A percentile compares a stretch with the other conserved stretches of the same genome.
Evolutionary conservation across 2,888 invertebrate genomes (phyloP).

Genomic region (Rhodophaea formosa): DNA sequence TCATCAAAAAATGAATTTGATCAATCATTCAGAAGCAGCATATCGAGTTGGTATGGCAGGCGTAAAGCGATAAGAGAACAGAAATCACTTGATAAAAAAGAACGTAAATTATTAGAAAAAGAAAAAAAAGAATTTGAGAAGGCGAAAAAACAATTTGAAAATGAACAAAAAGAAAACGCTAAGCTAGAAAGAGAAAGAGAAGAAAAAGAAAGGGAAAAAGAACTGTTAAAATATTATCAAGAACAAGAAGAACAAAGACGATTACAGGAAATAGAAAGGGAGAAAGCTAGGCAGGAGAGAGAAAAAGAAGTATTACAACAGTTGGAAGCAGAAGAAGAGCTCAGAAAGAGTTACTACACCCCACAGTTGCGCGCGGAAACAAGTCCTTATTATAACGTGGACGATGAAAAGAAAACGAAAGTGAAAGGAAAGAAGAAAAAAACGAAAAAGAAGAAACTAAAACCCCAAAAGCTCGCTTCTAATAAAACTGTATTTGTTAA

Average conservation of each 20-base stretch:
- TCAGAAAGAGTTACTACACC: not conserved
- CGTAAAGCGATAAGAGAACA: conserved; percentile 1
- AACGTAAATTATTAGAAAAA: not conserved
- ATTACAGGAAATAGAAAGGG: not conserved
- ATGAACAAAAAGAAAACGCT: not conserved
- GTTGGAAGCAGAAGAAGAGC: not conserved
- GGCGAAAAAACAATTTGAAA: not conserved
- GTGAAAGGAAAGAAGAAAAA: not conserved
- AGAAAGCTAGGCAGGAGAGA: not conserved
- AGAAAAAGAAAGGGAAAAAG: not conserved
- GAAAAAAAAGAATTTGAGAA: not conserved
- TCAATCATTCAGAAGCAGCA: not conserved
- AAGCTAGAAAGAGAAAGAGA: not conserved
- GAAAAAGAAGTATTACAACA: conserved; percentile 3
- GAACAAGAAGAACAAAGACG: not conserved
- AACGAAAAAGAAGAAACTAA: not conserved
- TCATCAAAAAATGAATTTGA: not conserved
- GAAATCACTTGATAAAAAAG: not conserved
- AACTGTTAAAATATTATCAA: not conserved
- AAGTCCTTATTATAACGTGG: not conserved
- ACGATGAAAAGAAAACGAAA: not conserved
- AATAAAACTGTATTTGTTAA: not conserved
- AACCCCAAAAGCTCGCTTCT: no score
- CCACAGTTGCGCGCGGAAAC: not conserved
- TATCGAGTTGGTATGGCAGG: not conserved